Base-by-base conservation (phyloP, 2,113 vertebrate species). In the Dendrocopos noguchii region DNA sequence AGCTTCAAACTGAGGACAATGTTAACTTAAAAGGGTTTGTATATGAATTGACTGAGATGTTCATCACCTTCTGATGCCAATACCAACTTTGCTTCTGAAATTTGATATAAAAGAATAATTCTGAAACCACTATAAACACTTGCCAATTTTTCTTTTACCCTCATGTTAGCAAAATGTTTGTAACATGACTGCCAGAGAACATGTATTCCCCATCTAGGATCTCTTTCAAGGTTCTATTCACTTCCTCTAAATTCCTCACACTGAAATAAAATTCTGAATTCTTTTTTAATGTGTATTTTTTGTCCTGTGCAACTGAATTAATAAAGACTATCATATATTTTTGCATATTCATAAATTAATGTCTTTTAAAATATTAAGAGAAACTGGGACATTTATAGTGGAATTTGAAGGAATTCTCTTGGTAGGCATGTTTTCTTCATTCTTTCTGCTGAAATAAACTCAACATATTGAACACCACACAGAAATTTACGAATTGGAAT, bases 381-480 rank as follows among this genome's bases (percentile, higher is more conserved):
- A 16, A 83, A 47, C 29, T 33, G 77, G 6, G 16, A 39, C 16
- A 21, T n/a, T 57, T 72, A 24, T 67, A 66, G 55, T n/a, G 42
- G n/a, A 93, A 84, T 79, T 8, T 31, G 50, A 79, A 87, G 19
- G 12, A 93, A 95, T 81, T 88, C 80, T 88, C 85, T 76, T 72
- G 74, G 55, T 83, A 84, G 15, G 2, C 52, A 66, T 59, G 46
- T 47, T 80, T 57, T 82, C 47, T 87, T 93, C 67, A 81, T 84
- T 88, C 61, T 82, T 68, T 60, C 47, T 67, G 33, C 34, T 87
- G 64, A 94, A 92, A 91, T 94, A 91, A 95, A 85, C 59, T 84
- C 47, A 80, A 74, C 31, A 59, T 95, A 96, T 90, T 76, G 83
- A 95, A 93, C 57, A 81, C 29, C 90, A 42, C 15, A 72, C 71